Percentiles rank a stretch among this genome's conserved stretches.
Conservation (phyloP, 2,888 invertebrate species). For the Harpagoxenus sublaevis region DNA sequence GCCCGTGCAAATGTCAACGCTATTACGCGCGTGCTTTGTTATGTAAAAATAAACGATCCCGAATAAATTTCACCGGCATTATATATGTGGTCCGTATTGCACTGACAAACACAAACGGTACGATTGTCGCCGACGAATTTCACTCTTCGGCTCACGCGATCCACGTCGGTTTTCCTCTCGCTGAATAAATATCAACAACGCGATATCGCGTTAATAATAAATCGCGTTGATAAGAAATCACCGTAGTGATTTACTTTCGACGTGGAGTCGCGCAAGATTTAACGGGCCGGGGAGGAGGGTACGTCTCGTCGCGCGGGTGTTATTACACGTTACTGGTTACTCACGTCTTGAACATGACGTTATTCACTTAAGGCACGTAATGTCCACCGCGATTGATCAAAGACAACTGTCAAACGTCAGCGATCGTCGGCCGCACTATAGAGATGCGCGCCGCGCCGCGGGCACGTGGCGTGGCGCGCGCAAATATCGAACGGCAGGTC, state of each 20-base stretch:
- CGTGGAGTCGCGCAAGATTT: neutral
- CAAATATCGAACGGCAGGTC: slow-evolving; percentile 40
- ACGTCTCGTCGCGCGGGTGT: neutral
- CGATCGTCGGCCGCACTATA: slow-evolving; percentile 4
- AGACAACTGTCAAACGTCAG: slow-evolving; percentile 52
- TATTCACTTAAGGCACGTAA: neutral
- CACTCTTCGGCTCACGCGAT: neutral
- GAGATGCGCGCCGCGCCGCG: neutral
- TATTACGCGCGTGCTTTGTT: neutral
- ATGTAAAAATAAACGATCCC: neutral
- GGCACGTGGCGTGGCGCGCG: slow-evolving; percentile 59
- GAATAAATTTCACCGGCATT: neutral
- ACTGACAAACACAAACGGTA: neutral
- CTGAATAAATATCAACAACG: neutral
- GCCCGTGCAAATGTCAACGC: neutral
- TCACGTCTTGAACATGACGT: slow-evolving; percentile 52
- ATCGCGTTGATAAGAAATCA: neutral
- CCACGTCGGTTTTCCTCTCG: neutral
- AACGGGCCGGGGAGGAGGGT: neutral
- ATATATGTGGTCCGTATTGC: neutral
- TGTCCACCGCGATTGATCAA: neutral
- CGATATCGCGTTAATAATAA: neutral
- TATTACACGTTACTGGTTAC: slow-evolving; percentile 44
- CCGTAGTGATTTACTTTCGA: neutral
- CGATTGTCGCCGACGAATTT: neutral